Evolutionary conservation across 2,888 invertebrate species (phyloP), one percentile per base, ranked within the genome.

Genomic region (Pherbina coryleti): DNA sequence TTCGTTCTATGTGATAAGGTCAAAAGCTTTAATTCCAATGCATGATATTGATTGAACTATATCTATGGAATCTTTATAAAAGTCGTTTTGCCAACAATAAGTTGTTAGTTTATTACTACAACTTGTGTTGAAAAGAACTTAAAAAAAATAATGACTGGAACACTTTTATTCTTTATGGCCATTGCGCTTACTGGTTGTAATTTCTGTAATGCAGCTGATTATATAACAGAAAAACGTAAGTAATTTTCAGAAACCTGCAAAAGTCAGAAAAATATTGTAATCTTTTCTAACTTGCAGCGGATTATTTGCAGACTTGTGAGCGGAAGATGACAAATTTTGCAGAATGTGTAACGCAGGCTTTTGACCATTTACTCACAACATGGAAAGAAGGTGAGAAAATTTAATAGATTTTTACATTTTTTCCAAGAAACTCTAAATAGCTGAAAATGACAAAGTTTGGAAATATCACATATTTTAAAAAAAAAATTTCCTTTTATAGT

Each of bases 151-250:
- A 75, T 37, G 55, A 2, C 3, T 17, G 37, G 19, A 19, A 44
- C 14, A 57, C 19, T 64, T 5, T 17, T 51, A 34, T n/a, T 17
- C 8, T 64, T n/a, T 8, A 55, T 44, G 5, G 14, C 28, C 22
- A 5, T 19, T 25, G 28, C 14, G 31, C 25, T 60, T 11, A 49
- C 49, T 31, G 49, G 44, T 0, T 44, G 49, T 53, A 11, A n/a
- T 49, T 51, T n/a, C 28, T 31, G 17, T 7, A 19, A 62, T 28
- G 44, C 34, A 8, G 70, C 31, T 5, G 70, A 76, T 9, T 75
- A 71, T 53, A 66, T 77, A 22, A 75, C 70, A 60, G 79, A 71
- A 37, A 79, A 79, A 75, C 79, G 79, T 79, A 49, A 75, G 79
- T 62, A n/a, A 22, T n/a, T n/a, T n/a, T n/a, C n/a, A n/a, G 37